phyloP scores from a whole-genome alignment of 1,140 invertebrate genomes.

The Drosophila quadrilineata region DNA sequence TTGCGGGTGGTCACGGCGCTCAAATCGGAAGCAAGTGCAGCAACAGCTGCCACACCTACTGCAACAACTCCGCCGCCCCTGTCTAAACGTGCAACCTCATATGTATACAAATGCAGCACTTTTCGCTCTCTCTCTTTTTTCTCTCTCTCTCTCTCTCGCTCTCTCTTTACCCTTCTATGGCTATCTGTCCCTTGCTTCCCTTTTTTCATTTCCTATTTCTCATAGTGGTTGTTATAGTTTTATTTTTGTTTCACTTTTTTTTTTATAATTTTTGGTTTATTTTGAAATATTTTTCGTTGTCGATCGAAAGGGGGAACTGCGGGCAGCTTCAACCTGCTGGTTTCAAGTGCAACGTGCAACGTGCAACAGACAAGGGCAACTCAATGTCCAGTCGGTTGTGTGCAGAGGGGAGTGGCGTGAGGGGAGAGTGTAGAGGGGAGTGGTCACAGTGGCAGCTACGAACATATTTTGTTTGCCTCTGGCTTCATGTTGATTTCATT shows the following conservation, averaged over 20 bases:
- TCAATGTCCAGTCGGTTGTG: slow-evolving; percentile 44
- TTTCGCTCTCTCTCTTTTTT: neutral
- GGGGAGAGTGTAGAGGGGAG: slow-evolving; percentile 5
- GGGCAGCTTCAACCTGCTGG: slow-evolving; percentile 63
- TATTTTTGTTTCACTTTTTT: slow-evolving; percentile 8
- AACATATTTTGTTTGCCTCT: slow-evolving; percentile 66
- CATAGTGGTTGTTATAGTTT: slow-evolving; percentile 10
- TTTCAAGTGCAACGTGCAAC: slow-evolving; percentile 59
- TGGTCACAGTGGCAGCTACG: no score
- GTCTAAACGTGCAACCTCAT: no score
- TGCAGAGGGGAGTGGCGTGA: slow-evolving; percentile 14
- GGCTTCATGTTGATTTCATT: slow-evolving; percentile 52
- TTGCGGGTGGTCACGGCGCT: slow-evolving; percentile 68
- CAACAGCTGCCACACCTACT: no score
- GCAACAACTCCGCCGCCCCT: no score
- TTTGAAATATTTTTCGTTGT: slow-evolving; percentile 4
- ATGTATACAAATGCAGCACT: no score
- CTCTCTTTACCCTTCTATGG: neutral
- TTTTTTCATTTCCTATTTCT: slow-evolving; percentile 23
- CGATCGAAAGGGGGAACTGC: slow-evolving; percentile 4
- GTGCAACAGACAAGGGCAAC: neutral
- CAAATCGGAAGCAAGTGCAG: slow-evolving; percentile 33
- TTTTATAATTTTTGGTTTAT: slow-evolving; percentile 20
- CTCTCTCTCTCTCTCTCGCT: neutral
- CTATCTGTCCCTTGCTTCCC: neutral